Conservation (phyloP, 2,113 vertebrate species). For the Mormyrus lacerda region DNA sequence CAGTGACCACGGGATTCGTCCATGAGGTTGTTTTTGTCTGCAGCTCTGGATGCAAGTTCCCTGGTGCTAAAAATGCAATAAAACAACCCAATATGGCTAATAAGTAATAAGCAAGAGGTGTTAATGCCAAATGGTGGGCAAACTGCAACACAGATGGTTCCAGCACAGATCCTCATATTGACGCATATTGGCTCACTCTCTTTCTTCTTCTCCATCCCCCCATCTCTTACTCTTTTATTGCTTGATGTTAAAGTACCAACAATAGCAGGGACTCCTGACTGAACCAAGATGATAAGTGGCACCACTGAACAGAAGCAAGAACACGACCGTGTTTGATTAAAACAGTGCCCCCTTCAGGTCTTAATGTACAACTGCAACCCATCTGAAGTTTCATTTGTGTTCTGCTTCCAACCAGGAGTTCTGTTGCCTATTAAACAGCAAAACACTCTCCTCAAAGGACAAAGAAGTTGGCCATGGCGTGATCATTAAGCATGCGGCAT, state of each 20-base stretch:
- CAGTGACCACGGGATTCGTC: background rate
- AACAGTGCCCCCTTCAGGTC: background rate
- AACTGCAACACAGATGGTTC: slow-evolving; percentile 28
- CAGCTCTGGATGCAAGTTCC: slow-evolving; percentile 13
- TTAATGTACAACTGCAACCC: background rate
- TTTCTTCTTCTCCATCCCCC: background rate
- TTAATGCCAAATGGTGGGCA: slow-evolving; percentile 24
- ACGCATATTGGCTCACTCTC: background rate
- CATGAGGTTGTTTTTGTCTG: background rate
- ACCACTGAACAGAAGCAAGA: background rate
- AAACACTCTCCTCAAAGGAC: background rate
- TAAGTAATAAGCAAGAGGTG: slow-evolving; percentile 28
- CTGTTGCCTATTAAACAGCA: slow-evolving; percentile 12
- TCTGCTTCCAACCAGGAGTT: background rate
- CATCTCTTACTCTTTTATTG: background rate
- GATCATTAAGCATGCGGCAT: background rate
- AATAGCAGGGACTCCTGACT: background rate
- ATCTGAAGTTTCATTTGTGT: background rate
- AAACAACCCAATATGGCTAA: slow-evolving; percentile 27
- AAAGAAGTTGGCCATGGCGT: background rate
- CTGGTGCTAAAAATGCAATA: slow-evolving; percentile 20
- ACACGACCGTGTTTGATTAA: background rate
- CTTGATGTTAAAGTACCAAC: background rate
- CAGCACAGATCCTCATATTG: slow-evolving; percentile 13
- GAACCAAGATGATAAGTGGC: background rate